These are phyloP conservation scores for Phataginus tetradactyla DNA, from an alignment of 2,797 vertebrate genomes.

Conservation along the genomic window DNA sequence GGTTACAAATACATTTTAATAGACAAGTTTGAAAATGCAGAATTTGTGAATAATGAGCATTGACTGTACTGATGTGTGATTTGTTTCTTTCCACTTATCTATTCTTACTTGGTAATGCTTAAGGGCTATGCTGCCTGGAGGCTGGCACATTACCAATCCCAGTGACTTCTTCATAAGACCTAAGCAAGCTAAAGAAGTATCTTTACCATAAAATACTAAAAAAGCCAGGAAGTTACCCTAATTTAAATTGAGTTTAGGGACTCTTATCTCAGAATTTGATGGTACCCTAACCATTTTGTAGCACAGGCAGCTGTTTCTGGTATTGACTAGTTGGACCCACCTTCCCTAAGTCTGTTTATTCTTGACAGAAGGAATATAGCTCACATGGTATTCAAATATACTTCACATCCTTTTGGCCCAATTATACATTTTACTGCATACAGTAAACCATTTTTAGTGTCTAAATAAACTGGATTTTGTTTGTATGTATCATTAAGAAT, in stretches of 20 bases:
- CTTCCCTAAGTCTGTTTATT: not conserved
- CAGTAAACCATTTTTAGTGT: slow-evolving; percentile 16
- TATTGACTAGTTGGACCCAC: not conserved
- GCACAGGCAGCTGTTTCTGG: not conserved
- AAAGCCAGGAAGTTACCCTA: not conserved
- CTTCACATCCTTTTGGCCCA: slow-evolving; percentile 31
- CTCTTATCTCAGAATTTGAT: not conserved
- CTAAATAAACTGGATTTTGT: slow-evolving; percentile 46
- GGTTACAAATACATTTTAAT: not conserved
- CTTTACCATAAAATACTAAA: not conserved
- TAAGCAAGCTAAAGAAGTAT: not conserved
- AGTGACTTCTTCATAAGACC: not conserved
- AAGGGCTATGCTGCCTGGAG: not conserved
- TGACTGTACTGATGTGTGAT: not conserved
- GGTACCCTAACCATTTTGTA: not conserved
- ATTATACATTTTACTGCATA: slow-evolving; percentile 33
- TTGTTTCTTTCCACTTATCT: not conserved
- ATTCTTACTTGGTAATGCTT: not conserved
- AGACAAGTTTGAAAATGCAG: not conserved
- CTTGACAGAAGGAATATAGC: slow-evolving; percentile 22
- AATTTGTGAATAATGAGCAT: not conserved
- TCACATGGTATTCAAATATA: slow-evolving; percentile 12
- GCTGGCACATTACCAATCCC: not conserved
- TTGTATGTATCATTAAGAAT: slow-evolving; percentile 45
- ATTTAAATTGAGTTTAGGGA: not conserved